These are phyloP conservation scores for Nycticebus coucang DNA, from an alignment of 2,113 vertebrate genomes.

Conservation along the genomic window DNA sequence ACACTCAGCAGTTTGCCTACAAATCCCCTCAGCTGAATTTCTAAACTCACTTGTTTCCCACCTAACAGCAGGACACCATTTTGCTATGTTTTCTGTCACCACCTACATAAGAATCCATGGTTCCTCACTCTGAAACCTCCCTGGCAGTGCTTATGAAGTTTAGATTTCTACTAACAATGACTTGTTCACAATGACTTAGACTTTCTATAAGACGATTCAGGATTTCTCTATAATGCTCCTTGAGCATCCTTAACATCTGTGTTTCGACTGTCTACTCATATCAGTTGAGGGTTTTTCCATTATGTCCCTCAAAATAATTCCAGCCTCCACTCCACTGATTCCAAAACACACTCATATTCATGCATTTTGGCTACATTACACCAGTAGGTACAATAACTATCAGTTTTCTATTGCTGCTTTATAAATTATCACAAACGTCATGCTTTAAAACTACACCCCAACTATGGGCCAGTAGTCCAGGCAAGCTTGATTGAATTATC, in stretches of 20 bases:
- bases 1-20: not conserved
- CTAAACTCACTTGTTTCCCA: too few species aligned
- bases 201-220: not conserved
- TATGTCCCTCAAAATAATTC: not conserved
- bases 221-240: not conserved
- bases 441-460: not conserved
- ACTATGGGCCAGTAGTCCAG: not conserved
- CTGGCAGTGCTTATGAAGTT: not conserved
- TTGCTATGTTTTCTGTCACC: not conserved
- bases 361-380: not conserved
- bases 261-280: not conserved
- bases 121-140: not conserved
- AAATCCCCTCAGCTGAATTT: not conserved
- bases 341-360: not conserved
- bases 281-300: not conserved
- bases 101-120: not conserved
- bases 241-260: fast-evolving
- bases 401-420: not conserved
- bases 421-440: not conserved
- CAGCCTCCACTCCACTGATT: not conserved
- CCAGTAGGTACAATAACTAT: not conserved
- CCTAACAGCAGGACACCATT: too few species aligned
- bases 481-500: not conserved
- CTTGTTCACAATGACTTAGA: not conserved
- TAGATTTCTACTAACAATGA: not conserved